A percentile compares a stretch with the other conserved stretches of the same genome.
These are phyloP conservation scores for Lasiurus cinereus DNA, from an alignment of 2,113 vertebrate species.

Conservation along the genomic window DNA sequence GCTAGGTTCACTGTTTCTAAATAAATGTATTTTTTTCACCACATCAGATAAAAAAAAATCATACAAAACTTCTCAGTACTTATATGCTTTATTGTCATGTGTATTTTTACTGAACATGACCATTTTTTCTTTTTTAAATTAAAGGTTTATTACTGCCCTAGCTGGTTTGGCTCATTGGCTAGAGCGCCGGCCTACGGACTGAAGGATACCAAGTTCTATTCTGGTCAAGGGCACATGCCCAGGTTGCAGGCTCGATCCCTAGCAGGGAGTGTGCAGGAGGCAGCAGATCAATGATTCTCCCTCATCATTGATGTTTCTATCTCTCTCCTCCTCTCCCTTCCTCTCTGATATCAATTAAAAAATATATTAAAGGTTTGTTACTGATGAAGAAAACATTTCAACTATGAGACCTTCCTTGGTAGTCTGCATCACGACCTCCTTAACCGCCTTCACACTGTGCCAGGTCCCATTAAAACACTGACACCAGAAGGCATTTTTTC, in stretches of 20 bases:
- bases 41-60: neutral
- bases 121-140: neutral
- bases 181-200: no score
- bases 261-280: no score
- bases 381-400: constrained; percentile 48
- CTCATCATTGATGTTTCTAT: no score
- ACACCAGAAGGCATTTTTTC: constrained; percentile 17
- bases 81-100: neutral
- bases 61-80: neutral
- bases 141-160: neutral
- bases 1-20: neutral
- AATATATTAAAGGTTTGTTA: neutral
- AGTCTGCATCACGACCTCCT: neutral
- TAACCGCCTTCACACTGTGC: neutral
- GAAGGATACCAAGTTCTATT: no score
- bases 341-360: no score
- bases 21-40: neutral
- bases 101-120: neutral
- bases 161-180: no score
- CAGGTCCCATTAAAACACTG: neutral
- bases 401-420: constrained; percentile 8
- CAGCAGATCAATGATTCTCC: no score
- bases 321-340: no score
- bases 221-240: no score
- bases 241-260: no score